These are phyloP conservation scores for Petrocephalus microphthalmus DNA, from an alignment of 2,113 vertebrate genomes.

Conservation along the genomic window DNA sequence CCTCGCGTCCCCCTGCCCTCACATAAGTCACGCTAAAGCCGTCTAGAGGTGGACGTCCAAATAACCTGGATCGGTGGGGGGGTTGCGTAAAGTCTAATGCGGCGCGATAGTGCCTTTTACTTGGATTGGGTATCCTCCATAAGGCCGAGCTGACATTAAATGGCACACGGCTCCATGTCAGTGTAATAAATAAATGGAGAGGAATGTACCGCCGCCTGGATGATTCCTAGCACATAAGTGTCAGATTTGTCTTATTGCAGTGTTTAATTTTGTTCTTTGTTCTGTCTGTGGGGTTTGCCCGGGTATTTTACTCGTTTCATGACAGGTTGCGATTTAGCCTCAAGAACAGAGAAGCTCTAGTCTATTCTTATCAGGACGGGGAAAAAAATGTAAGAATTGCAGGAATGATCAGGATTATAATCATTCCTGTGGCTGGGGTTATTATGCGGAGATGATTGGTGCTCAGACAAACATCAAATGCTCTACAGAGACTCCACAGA, in stretches of 20 bases:
- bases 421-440: background rate
- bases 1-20: background rate
- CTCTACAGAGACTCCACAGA: background rate
- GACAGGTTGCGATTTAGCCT: background rate
- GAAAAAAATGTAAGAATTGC: constrained; percentile 8
- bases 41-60: background rate
- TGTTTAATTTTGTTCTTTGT: background rate
- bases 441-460: constrained; percentile 5
- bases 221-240: background rate
- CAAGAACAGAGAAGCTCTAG: background rate
- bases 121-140: background rate
- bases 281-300: background rate
- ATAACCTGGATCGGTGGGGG: background rate
- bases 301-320: background rate
- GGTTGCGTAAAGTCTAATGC: background rate
- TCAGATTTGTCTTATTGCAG: background rate
- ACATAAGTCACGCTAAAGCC: background rate
- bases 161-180: background rate
- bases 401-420: constrained; percentile 10
- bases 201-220: background rate
- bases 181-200: background rate
- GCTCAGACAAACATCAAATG: background rate
- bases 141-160: background rate
- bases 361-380: background rate
- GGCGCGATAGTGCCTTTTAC: background rate